Conservation (phyloP, 2,888 invertebrate species). For the Folsomia manolachei region DNA sequence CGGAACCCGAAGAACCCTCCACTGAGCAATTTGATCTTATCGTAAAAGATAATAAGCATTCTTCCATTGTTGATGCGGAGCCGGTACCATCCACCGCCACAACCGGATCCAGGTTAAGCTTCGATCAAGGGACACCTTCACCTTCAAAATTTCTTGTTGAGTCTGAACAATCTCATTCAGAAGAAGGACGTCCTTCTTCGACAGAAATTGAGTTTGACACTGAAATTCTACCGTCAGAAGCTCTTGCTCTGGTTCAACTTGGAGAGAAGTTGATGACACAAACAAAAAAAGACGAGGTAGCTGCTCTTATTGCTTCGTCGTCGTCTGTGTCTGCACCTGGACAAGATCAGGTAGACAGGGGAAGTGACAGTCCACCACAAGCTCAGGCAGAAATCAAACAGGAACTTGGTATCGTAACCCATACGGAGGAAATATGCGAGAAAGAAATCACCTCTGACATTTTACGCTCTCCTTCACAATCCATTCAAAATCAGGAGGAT, state of each 20-base stretch:
- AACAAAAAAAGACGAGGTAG: neutral
- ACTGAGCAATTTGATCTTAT: neutral
- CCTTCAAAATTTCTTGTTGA: neutral
- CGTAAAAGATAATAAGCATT: neutral
- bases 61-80: no score
- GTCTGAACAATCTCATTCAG: neutral
- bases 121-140: neutral
- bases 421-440: neutral
- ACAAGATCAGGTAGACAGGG: neutral
- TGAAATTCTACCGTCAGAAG: slow-evolving; percentile 1
- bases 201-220: slow-evolving; percentile 2
- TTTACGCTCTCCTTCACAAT: neutral
- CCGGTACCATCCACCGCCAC: no score
- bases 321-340: neutral
- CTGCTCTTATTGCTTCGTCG: neutral
- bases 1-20: neutral
- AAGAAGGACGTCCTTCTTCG: slow-evolving; percentile 2
- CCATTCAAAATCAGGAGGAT: neutral
- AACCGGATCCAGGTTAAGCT: no score
- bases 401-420: neutral
- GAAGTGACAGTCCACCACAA: neutral
- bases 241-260: neutral
- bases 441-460: neutral
- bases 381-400: neutral
- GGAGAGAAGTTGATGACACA: neutral